phyloP scores from a whole-genome alignment of 2,113 vertebrate genomes.

The Pterocles orientalis region DNA sequence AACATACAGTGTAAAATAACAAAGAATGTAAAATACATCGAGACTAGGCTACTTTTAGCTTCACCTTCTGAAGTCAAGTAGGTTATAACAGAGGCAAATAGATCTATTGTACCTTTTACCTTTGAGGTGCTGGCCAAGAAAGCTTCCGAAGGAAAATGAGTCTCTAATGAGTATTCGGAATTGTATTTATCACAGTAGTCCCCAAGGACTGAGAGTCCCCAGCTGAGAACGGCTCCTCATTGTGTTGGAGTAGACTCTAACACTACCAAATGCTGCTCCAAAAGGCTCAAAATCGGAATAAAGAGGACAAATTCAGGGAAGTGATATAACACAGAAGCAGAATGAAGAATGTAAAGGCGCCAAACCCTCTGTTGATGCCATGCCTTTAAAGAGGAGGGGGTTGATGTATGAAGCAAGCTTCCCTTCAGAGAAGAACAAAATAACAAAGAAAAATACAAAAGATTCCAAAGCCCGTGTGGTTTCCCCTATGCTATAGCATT shows the following conservation, averaged over 20 bases:
- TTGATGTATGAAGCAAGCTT: constrained; percentile 23
- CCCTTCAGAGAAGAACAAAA: constrained; percentile 46
- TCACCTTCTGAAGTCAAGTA: constrained; percentile 62
- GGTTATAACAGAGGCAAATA: constrained; percentile 52
- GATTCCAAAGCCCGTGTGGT: constrained; percentile 24
- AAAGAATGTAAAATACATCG: constrained; percentile 61
- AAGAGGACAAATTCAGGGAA: constrained; percentile 6
- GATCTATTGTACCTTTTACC: constrained; percentile 50
- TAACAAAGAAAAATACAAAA: constrained; percentile 50
- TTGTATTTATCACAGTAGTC: constrained; percentile 53
- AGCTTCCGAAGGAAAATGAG: constrained; percentile 52
- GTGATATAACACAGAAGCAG: neutral
- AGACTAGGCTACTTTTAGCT: constrained; percentile 59
- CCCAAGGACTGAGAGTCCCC: constrained; percentile 49
- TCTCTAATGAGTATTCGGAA: constrained; percentile 59
- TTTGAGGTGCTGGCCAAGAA: constrained; percentile 60
- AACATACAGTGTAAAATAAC: constrained; percentile 44
- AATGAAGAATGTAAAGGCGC: constrained; percentile 32
- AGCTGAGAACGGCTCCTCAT: constrained; percentile 61
- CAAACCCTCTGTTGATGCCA: constrained; percentile 13
- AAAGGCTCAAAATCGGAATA: constrained; percentile 43
- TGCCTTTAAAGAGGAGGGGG: constrained; percentile 12
- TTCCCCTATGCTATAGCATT: constrained; percentile 5
- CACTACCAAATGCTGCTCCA: constrained; percentile 55
- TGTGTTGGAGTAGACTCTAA: constrained; percentile 55